Percentiles rank a stretch among this genome's conserved stretches.
phyloP scores from a whole-genome alignment of 2,888 invertebrate species.

The Brenthis daphne region DNA sequence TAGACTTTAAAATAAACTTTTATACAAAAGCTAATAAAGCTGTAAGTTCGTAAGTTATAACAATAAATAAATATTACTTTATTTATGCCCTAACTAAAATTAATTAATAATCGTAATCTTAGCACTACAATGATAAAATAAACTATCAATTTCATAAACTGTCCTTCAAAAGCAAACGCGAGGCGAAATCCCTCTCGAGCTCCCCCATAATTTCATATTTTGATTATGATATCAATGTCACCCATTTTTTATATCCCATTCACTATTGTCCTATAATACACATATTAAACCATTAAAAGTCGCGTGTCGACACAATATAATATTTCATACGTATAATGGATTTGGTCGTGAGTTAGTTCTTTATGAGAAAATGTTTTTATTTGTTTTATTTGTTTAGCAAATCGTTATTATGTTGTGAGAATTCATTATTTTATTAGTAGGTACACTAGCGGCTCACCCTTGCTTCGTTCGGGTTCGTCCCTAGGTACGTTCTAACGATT shows the following conservation, averaged over 20 bases:
- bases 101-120: slow-evolving; percentile 5
- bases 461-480: no score
- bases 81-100: background rate
- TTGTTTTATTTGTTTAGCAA: slow-evolving; percentile 12
- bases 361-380: slow-evolving; percentile 44
- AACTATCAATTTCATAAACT: slow-evolving; percentile 50
- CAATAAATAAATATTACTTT: background rate
- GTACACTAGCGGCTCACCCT: no score
- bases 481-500: no score
- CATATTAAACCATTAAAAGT: slow-evolving; percentile 79
- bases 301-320: slow-evolving; percentile 72
- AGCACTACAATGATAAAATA: slow-evolving; percentile 23
- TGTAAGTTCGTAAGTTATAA: no score
- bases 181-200: slow-evolving; percentile 59
- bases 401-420: background rate
- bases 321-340: slow-evolving; percentile 72
- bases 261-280: slow-evolving; percentile 72
- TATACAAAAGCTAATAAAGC: no score
- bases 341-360: slow-evolving; percentile 56
- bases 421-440: background rate
- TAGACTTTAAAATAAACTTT: no score
- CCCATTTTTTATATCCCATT: slow-evolving; percentile 65
- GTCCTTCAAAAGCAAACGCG: slow-evolving; percentile 66
- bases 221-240: slow-evolving; percentile 81
- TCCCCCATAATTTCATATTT: slow-evolving; percentile 73